phyloP scores from a whole-genome alignment of 1,140 invertebrate species.

The Drosophila novamexicana region DNA sequence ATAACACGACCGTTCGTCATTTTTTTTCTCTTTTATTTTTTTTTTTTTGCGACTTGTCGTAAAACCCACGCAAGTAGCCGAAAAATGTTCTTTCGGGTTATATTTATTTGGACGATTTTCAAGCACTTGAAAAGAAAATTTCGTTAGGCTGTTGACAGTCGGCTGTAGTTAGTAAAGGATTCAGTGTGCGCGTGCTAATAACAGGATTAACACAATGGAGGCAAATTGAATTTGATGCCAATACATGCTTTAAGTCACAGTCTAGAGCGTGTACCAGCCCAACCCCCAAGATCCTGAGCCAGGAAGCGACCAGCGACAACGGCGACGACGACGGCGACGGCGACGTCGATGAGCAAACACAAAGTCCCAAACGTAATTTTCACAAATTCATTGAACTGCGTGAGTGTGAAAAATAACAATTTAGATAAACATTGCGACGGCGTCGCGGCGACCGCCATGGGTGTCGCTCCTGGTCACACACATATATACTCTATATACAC shows the following conservation, averaged over 20 bases:
- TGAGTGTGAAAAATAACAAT: constrained; percentile 84
- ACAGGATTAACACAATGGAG: constrained; percentile 80
- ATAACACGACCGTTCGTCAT: no score
- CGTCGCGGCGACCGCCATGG: constrained; percentile 71
- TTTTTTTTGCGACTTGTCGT: neutral
- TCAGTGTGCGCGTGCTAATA: constrained; percentile 62
- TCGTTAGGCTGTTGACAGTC: constrained; percentile 5
- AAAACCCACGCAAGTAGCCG: no score
- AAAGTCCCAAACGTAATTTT: constrained; percentile 84
- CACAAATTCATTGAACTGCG: constrained; percentile 84
- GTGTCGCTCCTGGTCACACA: constrained; percentile 44
- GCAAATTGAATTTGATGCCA: constrained; percentile 81
- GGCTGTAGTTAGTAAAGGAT: constrained; percentile 53
- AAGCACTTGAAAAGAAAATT: constrained; percentile 24
- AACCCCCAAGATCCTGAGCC: neutral
- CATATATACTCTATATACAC: constrained; percentile 4
- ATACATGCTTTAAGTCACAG: constrained; percentile 71
- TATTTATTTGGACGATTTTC: constrained; percentile 6
- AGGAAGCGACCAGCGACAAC: constrained; percentile 4
- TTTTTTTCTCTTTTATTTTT: neutral
- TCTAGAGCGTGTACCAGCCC: constrained; percentile 14
- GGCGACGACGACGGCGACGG: neutral
- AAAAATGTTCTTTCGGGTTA: neutral
- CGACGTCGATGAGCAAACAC: constrained; percentile 69
- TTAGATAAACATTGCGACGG: constrained; percentile 84